Conservation (phyloP, 2,888 invertebrate species). For the Microctonus aethiopoides region DNA sequence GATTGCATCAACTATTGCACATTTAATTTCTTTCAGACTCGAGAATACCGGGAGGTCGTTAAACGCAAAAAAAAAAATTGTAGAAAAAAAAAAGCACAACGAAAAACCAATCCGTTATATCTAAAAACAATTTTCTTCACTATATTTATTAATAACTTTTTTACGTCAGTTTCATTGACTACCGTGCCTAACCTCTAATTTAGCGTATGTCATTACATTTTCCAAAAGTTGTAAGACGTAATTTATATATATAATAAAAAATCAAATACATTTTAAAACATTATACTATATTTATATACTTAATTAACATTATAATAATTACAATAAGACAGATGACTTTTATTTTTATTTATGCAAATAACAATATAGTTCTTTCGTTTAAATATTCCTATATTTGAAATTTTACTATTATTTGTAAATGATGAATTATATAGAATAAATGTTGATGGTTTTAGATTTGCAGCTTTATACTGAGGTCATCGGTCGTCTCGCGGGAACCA, state of each 20-base stretch:
- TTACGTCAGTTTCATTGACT: not conserved
- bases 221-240: too few species aligned
- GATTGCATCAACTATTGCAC: not conserved
- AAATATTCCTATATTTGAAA: too few species aligned
- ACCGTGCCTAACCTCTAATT: not conserved
- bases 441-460: not conserved
- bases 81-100: not conserved
- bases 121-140: not conserved
- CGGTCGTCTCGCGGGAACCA: constrained; percentile 24
- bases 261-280: too few species aligned
- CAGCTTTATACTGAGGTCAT: constrained; percentile 16
- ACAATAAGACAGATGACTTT: too few species aligned
- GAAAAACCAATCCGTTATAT: not conserved
- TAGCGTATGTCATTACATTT: too few species aligned
- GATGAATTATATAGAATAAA: not conserved
- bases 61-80: not conserved
- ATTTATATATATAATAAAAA: too few species aligned
- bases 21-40: too few species aligned
- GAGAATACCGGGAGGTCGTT: not conserved
- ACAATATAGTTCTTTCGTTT: not conserved
- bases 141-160: not conserved
- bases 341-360: too few species aligned
- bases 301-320: too few species aligned
- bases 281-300: too few species aligned
- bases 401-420: not conserved